phyloP scores from a whole-genome alignment of 2,888 invertebrate genomes.

The Eustalomyia histrio region DNA sequence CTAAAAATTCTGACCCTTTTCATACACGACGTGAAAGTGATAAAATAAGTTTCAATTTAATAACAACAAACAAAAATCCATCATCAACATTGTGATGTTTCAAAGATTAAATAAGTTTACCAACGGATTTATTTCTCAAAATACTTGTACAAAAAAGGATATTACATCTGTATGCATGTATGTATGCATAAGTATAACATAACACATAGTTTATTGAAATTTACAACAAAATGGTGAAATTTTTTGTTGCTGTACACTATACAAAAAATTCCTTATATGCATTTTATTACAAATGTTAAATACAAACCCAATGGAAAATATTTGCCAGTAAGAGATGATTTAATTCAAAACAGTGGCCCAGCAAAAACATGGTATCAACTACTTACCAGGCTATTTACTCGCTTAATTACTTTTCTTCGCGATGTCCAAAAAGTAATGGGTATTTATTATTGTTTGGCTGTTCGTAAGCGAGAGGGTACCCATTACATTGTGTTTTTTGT shows the following conservation, averaged over 20 bases:
- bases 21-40: neutral
- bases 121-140: conserved; percentile 41
- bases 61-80: neutral
- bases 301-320: conserved; percentile 58
- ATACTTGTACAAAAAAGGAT: neutral
- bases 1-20: neutral
- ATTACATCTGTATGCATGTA: neutral
- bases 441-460: no score
- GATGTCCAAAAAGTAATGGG: no score
- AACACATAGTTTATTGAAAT: conserved; percentile 34
- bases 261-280: conserved; percentile 48
- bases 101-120: conserved; percentile 16
- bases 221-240: conserved; percentile 62
- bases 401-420: no score
- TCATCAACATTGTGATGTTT: conserved; percentile 21
- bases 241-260: conserved; percentile 23
- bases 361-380: no score
- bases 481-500: no score
- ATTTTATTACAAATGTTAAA: conserved; percentile 59
- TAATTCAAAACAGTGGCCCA: no score
- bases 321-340: no score
- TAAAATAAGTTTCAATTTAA: neutral
- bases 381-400: no score
- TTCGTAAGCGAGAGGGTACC: no score
- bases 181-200: neutral